A percentile compares a stretch with the other conserved stretches of the same genome.
Evolutionary conservation across 1,140 invertebrate species (phyloP).

Genomic region (Drosophila repletoides): DNA sequence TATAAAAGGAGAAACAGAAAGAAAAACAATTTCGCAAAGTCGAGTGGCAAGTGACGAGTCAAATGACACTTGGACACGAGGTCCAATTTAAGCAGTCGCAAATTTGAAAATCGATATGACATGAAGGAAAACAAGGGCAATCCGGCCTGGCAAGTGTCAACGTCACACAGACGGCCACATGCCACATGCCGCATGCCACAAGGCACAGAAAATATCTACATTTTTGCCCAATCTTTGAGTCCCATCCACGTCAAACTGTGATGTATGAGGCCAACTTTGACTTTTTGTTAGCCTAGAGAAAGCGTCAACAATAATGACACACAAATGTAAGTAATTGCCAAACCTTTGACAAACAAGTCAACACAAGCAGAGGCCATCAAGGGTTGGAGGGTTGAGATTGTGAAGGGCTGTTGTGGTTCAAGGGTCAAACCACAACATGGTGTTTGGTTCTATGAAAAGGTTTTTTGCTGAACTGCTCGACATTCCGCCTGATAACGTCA

Average conservation of each 20-base stretch:
- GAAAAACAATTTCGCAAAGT: constrained; percentile 67
- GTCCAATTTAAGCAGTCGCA: constrained; percentile 50
- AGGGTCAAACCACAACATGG: background rate
- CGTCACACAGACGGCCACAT: constrained; percentile 27
- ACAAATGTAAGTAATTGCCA: constrained; percentile 63
- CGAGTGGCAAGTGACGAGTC: constrained; percentile 56
- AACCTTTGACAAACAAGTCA: constrained; percentile 52
- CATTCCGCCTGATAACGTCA: constrained; percentile 35
- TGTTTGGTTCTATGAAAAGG: background rate
- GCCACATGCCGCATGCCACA: constrained; percentile 18
- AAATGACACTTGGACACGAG: constrained; percentile 71
- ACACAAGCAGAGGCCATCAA: constrained; percentile 2
- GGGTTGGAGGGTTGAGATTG: background rate
- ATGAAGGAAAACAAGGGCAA: constrained; percentile 65
- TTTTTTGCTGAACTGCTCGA: background rate
- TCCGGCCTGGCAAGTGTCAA: constrained; percentile 27
- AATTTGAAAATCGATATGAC: constrained; percentile 76
- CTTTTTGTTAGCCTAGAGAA: constrained; percentile 28
- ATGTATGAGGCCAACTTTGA: constrained; percentile 66
- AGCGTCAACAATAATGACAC: constrained; percentile 39
- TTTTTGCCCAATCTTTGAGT: background rate
- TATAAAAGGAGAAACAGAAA: constrained; percentile 44
- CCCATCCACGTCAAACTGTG: constrained; percentile 37
- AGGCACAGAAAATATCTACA: no score
- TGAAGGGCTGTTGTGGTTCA: background rate